Evolutionary conservation across 2,797 vertebrate genomes (phyloP).

Genomic region (Merluccius polli): DNA sequence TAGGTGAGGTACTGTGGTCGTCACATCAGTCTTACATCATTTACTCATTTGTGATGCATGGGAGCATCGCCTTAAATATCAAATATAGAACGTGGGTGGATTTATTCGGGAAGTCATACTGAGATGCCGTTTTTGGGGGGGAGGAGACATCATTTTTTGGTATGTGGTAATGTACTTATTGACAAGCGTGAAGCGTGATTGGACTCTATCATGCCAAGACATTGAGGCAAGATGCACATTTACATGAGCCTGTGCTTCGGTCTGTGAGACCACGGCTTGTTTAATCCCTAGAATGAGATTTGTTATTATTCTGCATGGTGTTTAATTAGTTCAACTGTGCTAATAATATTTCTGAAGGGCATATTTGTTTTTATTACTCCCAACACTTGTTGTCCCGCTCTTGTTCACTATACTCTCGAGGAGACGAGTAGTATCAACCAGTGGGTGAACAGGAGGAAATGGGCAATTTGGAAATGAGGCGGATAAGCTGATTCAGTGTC

Average conservation of each 20-base stretch:
- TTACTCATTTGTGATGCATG: too few relatives aligned
- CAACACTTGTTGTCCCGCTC: not conserved
- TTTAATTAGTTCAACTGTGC: conserved; percentile 36
- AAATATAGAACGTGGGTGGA: too few relatives aligned
- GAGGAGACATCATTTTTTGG: not conserved
- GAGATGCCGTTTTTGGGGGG: not conserved
- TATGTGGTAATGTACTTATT: not conserved
- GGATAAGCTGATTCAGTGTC: too few relatives aligned
- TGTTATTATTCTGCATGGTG: conserved; percentile 34
- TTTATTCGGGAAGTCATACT: not conserved
- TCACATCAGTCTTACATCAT: too few relatives aligned
- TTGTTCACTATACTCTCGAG: too few relatives aligned
- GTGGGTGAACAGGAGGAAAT: too few relatives aligned
- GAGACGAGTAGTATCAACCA: too few relatives aligned
- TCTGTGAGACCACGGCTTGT: conserved; percentile 14
- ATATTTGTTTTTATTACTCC: conserved; percentile 23
- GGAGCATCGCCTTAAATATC: too few relatives aligned
- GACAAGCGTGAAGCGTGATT: not conserved
- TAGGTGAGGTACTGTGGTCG: too few relatives aligned
- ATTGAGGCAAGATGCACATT: not conserved
- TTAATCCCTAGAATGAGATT: conserved; percentile 31
- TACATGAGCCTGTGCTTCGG: conserved; percentile 1
- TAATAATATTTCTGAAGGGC: conserved; percentile 47
- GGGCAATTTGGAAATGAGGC: too few relatives aligned
- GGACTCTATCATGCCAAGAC: not conserved